Evolutionary conservation across 2,797 vertebrate genomes (phyloP).

Genomic region (Sebastes minor): DNA sequence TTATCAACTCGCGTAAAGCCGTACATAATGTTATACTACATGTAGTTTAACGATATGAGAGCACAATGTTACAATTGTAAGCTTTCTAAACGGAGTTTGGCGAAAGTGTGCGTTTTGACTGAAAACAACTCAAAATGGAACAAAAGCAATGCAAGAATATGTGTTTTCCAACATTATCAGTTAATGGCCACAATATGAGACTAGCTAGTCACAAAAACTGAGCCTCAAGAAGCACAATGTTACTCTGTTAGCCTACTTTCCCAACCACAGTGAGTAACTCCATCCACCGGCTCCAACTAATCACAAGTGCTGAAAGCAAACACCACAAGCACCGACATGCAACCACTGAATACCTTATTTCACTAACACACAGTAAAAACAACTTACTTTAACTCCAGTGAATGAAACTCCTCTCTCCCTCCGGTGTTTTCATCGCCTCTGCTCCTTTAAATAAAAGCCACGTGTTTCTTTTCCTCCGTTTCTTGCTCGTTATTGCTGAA

Average conservation of each 20-base stretch:
- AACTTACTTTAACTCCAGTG: conserved; percentile 78
- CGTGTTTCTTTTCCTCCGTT: conserved; percentile 61
- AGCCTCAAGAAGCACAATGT: too few species aligned
- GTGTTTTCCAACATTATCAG: neutral
- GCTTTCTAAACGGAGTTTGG: conserved; percentile 9
- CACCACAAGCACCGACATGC: neutral
- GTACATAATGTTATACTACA: rapidly evolving
- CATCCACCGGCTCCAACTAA: neutral
- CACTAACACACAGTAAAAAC: neutral
- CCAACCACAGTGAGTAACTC: neutral
- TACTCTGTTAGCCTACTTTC: neutral
- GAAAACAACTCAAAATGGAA: neutral
- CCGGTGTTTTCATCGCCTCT: conserved; percentile 53
- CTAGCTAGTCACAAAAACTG: neutral
- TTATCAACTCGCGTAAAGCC: rapidly evolving
- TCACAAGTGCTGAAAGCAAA: neutral
- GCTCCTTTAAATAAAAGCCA: conserved; percentile 65
- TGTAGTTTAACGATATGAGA: neutral
- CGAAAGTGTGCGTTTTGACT: neutral
- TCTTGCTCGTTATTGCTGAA: neutral
- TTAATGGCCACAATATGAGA: neutral
- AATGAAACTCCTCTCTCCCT: conserved; percentile 21
- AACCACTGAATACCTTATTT: neutral
- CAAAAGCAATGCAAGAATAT: rapidly evolving
- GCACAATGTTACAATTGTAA: rapidly evolving